phyloP scores from a whole-genome alignment of 2,888 invertebrate genomes.

The Flabesymbios commensalis region DNA sequence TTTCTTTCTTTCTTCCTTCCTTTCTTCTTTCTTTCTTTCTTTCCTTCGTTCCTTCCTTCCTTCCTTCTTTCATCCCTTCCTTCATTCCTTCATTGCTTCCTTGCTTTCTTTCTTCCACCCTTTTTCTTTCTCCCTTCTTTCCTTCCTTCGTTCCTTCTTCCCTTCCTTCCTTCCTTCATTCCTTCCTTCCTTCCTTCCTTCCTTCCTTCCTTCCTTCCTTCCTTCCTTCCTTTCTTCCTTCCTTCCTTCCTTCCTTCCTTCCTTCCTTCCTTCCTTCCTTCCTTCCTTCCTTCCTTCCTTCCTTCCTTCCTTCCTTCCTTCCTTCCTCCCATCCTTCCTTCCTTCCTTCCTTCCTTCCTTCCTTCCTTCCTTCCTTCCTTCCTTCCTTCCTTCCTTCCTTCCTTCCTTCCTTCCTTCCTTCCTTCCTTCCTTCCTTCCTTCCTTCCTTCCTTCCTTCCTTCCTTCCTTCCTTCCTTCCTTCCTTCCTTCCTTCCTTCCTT shows the following conservation, averaged over 20 bases:
- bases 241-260: background rate
- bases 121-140: background rate
- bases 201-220: background rate
- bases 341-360: background rate
- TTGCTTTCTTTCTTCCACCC: background rate
- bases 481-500: too few relatives aligned
- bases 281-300: background rate
- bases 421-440: too few relatives aligned
- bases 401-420: too few relatives aligned
- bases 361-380: too few relatives aligned
- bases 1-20: background rate
- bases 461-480: too few relatives aligned
- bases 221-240: background rate
- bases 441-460: too few relatives aligned
- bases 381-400: too few relatives aligned
- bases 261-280: background rate
- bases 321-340: too few relatives aligned
- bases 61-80: slow-evolving; percentile 7
- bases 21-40: background rate
- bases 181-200: background rate
- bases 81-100: background rate
- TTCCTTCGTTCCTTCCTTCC: background rate
- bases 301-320: background rate
- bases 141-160: background rate
- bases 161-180: background rate